Base-by-base conservation (phyloP, 2,797 vertebrate genomes). In the Ceryle rudis region DNA sequence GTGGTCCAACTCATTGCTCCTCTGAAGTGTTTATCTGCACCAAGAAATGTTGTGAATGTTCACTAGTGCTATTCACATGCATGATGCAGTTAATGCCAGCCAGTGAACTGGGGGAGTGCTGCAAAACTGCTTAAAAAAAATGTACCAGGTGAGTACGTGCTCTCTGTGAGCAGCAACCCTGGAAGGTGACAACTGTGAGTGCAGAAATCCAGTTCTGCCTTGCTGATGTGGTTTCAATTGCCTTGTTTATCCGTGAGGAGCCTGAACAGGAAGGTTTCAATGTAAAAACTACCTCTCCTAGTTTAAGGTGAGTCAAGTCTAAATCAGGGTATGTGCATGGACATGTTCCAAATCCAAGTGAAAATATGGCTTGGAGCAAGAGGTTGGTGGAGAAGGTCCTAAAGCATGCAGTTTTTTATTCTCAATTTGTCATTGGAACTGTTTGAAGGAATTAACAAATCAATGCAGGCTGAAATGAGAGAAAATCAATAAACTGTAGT, bases 401-500 rank as follows among this genome's bases (percentile, higher is more conserved):
- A 87, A 39, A 89, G 77, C 80, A 10, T 93, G 61, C 93, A 58
- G 64, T 86, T 97, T 95, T 95, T 96, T 74, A 77, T 91, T 90
- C 88, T 94, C 80, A 49, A 1, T 91, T 97, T 95, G 75, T 92
- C 95, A 89, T 96, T 96, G 95, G 83, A 69, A 87, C 90, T 69
- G 95, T 87, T 96, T 90, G 22, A 93, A 88, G 49, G 86, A 92
- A 93, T 97, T 96, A 96, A 93, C 97, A 96, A 94, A 92, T 96
- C 95, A 96, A 89, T 97, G 96, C 72, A 77, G 95, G 87, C 96
- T 95, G 96, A 96, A 98, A 91, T 2, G 90, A 97, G 96, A 96
- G 96, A 94, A 97, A 97, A 97, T 97, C 95, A 90, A 96, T 97
- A 86, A 95, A 81, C 93, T 97, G 86, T 95, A 91, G 95, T 94